Conservation (phyloP, 2,888 invertebrate genomes). For the Chloromyia formosa region DNA sequence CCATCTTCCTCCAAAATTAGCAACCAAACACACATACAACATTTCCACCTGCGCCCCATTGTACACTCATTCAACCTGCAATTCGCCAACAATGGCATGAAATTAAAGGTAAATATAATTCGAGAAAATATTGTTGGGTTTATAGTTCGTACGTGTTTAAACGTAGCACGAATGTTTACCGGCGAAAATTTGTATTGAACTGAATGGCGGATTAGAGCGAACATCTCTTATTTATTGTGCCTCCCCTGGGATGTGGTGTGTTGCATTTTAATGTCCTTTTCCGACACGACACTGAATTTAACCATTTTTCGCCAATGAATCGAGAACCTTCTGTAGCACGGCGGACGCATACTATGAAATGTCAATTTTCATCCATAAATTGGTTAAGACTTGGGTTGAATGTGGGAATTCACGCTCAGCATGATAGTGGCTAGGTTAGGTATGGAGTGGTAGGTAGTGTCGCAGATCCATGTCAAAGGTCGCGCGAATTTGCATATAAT, state of each 20-base stretch:
- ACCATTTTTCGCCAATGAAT: not conserved
- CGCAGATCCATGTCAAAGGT: too few species aligned
- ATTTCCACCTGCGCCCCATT: not conserved
- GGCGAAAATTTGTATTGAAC: constrained; percentile 5
- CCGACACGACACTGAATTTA: not conserved
- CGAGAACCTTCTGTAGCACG: not conserved
- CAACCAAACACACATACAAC: not conserved
- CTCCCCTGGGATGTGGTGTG: not conserved
- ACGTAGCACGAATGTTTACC: not conserved
- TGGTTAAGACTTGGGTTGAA: not conserved
- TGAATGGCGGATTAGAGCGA: not conserved
- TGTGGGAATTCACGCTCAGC: not conserved
- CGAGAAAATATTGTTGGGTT: not conserved
- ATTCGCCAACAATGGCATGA: not conserved
- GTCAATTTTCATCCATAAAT: not conserved
- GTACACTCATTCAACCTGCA: not conserved
- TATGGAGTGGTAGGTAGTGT: too few species aligned
- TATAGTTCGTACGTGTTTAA: constrained; percentile 2
- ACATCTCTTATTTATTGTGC: not conserved
- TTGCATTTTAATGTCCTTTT: not conserved
- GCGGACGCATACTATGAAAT: not conserved
- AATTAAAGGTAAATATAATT: constrained; percentile 10
- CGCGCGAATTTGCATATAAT: too few species aligned
- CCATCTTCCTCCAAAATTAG: not conserved
- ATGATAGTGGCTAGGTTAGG: too few species aligned